A percentile compares a stretch with the other conserved stretches of the same genome.
phyloP scores from a whole-genome alignment of 1,140 invertebrate species.

The Drosophila carrolli region DNA sequence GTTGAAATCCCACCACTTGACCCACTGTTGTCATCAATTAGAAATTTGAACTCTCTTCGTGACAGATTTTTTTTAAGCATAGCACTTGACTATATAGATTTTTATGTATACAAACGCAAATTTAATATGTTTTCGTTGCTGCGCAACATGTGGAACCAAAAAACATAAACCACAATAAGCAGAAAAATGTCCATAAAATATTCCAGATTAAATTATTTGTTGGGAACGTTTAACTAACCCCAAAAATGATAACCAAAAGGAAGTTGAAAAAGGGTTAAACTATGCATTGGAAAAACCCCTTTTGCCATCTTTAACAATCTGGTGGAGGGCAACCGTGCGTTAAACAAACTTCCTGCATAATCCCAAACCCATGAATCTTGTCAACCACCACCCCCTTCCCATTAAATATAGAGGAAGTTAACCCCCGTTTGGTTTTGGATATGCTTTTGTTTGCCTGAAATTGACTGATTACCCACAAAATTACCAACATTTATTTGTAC shows the following conservation, averaged over 20 bases:
- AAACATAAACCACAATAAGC: background rate
- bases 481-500: slow-evolving; percentile 75
- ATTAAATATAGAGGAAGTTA: slow-evolving; percentile 10
- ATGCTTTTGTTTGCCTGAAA: slow-evolving; percentile 68
- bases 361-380: slow-evolving; percentile 41
- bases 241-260: slow-evolving; percentile 11
- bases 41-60: slow-evolving; percentile 28
- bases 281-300: slow-evolving; percentile 30
- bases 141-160: slow-evolving; percentile 16
- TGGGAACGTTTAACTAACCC: slow-evolving; percentile 30
- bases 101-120: background rate
- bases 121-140: slow-evolving; percentile 10
- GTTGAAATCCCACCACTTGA: slow-evolving; percentile 26
- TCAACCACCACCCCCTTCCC: slow-evolving; percentile 19
- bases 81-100: slow-evolving; percentile 21
- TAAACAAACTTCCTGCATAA: slow-evolving; percentile 67
- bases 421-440: slow-evolving; percentile 34
- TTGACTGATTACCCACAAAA: slow-evolving; percentile 83
- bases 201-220: slow-evolving; percentile 40
- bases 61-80: slow-evolving; percentile 18
- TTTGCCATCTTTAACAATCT: slow-evolving; percentile 19
- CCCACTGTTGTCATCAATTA: slow-evolving; percentile 31
- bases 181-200: slow-evolving; percentile 22
- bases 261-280: slow-evolving; percentile 52
- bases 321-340: slow-evolving; percentile 51